phyloP scores from a whole-genome alignment of 1,140 invertebrate species.

The Drosophila nigromelanica region DNA sequence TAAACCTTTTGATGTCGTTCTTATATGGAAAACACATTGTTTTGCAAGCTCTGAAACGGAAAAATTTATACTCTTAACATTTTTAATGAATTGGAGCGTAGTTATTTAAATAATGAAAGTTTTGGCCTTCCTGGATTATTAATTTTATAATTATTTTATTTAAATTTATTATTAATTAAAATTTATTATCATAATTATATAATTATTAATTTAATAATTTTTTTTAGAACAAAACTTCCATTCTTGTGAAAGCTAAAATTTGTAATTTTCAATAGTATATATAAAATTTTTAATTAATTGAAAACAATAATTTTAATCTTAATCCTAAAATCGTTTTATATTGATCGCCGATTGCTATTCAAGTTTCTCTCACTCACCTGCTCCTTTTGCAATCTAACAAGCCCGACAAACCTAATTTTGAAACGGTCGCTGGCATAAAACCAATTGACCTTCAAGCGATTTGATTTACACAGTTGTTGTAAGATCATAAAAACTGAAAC shows the following conservation, averaged over 20 bases:
- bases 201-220: not conserved
- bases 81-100: too few species aligned
- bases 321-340: not conserved
- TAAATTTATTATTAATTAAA: too few species aligned
- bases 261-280: too few species aligned
- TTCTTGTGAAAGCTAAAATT: not conserved
- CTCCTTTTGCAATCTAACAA: constrained; percentile 19
- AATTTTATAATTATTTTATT: too few species aligned
- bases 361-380: constrained; percentile 28
- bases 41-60: too few species aligned
- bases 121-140: too few species aligned
- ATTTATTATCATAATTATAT: too few species aligned
- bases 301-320: too few species aligned
- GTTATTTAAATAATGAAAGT: too few species aligned
- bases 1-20: too few species aligned
- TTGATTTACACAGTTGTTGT: constrained; percentile 32
- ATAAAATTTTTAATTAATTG: not conserved
- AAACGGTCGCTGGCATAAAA: constrained; percentile 40
- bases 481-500: constrained; percentile 61
- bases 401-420: constrained; percentile 58
- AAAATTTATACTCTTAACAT: too few species aligned
- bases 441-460: constrained; percentile 74
- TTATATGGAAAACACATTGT: too few species aligned
- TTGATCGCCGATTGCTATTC: constrained; percentile 4
- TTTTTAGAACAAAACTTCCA: not conserved